Conservation (phyloP, 64 coral and sea anemone species). For the Dendrophyllia cribrosa region DNA sequence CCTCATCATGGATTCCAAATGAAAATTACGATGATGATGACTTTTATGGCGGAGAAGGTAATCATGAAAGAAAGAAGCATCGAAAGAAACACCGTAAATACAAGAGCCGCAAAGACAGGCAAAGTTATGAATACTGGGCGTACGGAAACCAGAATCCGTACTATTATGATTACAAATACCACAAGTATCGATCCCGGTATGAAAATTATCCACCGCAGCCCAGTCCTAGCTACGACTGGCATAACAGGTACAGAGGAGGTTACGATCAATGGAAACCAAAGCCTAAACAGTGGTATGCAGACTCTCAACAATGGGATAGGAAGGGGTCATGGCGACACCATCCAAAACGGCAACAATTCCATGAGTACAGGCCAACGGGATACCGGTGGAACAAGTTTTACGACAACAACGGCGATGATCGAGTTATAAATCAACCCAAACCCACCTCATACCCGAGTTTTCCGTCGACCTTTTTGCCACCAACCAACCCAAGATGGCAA, state of each 20-base stretch:
- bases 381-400: constrained; percentile 16
- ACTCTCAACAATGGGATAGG: neutral
- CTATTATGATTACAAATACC: constrained; percentile 30
- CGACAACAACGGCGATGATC: neutral
- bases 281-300: neutral
- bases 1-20: neutral
- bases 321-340: neutral
- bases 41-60: constrained; percentile 40
- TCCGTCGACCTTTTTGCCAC: neutral
- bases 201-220: neutral
- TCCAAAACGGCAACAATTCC: neutral
- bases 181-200: neutral
- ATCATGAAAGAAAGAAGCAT: neutral
- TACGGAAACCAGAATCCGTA: constrained; percentile 13
- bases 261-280: neutral
- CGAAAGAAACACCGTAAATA: constrained; percentile 13
- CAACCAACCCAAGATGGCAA: neutral
- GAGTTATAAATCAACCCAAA: neutral
- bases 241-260: neutral
- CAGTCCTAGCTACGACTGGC: neutral
- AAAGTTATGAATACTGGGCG: constrained; percentile 35
- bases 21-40: neutral
- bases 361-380: neutral
- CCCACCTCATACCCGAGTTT: neutral
- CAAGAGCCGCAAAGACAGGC: constrained; percentile 25